These are phyloP conservation scores for Catharus bicknelli DNA, from an alignment of 2,113 vertebrate genomes.

Conservation along the genomic window DNA sequence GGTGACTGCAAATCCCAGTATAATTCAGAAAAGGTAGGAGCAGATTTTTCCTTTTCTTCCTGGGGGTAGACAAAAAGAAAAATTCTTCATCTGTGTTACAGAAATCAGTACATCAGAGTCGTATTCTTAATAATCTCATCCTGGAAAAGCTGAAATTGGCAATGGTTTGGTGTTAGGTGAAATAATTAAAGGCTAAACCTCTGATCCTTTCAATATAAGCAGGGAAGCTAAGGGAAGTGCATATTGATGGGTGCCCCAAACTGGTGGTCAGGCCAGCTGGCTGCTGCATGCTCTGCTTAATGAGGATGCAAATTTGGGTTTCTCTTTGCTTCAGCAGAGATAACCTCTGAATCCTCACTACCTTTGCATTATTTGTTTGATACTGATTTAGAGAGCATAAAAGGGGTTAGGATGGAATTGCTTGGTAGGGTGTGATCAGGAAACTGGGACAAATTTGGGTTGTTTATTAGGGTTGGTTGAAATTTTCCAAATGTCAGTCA, in stretches of 20 bases:
- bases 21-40: slow-evolving; percentile 92
- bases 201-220: not conserved
- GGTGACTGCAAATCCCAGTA: slow-evolving; percentile 97
- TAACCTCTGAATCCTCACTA: not conserved
- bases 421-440: not conserved
- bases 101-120: not conserved
- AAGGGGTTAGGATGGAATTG: not conserved
- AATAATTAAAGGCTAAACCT: not conserved
- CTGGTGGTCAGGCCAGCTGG: not conserved
- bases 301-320: not conserved
- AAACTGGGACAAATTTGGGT: not conserved
- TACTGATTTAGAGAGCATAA: not conserved
- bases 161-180: not conserved
- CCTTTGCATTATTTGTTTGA: not conserved
- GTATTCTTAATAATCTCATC: not conserved
- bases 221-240: not conserved
- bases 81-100: not conserved
- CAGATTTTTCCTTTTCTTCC: not conserved
- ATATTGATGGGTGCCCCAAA: not conserved
- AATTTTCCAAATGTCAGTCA: slow-evolving; percentile 3
- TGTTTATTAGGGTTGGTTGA: not conserved
- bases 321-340: not conserved
- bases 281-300: not conserved
- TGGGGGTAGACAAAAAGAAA: not conserved
- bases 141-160: not conserved